Conservation (phyloP, 2,888 invertebrate genomes). For the Argynnis bischoffii region DNA sequence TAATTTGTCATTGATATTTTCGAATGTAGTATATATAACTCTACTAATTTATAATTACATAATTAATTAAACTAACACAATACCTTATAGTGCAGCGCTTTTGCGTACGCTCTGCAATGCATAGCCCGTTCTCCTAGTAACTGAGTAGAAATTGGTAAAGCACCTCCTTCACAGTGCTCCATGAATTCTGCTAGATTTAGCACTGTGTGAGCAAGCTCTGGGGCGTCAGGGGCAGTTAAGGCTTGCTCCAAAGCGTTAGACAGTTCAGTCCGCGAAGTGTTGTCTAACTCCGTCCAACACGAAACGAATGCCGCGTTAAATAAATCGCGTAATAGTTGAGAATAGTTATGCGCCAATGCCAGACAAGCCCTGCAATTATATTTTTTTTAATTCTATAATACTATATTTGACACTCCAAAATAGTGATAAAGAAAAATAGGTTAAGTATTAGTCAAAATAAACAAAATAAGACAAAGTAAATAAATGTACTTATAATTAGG, state of each 20-base stretch:
- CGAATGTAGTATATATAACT: no score
- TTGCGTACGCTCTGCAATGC: constrained; percentile 91
- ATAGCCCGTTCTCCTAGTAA: constrained; percentile 96
- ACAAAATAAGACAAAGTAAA: no score
- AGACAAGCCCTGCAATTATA: constrained; percentile 88
- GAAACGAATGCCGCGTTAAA: constrained; percentile 99
- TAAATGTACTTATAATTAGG: neutral
- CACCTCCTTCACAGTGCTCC: constrained; percentile 99
- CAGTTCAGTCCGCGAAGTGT: constrained; percentile 90
- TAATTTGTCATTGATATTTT: neutral
- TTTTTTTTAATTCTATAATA: no score
- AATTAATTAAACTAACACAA: constrained; percentile 4
- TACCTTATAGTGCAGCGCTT: constrained; percentile 84
- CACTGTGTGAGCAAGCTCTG: constrained; percentile 97
- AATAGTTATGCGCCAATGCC: constrained; percentile 95
- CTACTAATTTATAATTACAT: neutral
- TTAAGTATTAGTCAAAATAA: no score
- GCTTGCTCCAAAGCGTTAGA: constrained; percentile 94
- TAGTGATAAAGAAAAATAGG: no score
- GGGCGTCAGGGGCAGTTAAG: constrained; percentile 94
- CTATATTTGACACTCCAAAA: no score
- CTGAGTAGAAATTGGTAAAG: constrained; percentile 93
- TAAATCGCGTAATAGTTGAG: constrained; percentile 96
- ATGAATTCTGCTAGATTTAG: constrained; percentile 99
- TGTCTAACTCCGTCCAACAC: constrained; percentile 97